These are phyloP conservation scores for Hormaphis cornu DNA, from an alignment of 1,140 invertebrate species.

Conservation along the genomic window DNA sequence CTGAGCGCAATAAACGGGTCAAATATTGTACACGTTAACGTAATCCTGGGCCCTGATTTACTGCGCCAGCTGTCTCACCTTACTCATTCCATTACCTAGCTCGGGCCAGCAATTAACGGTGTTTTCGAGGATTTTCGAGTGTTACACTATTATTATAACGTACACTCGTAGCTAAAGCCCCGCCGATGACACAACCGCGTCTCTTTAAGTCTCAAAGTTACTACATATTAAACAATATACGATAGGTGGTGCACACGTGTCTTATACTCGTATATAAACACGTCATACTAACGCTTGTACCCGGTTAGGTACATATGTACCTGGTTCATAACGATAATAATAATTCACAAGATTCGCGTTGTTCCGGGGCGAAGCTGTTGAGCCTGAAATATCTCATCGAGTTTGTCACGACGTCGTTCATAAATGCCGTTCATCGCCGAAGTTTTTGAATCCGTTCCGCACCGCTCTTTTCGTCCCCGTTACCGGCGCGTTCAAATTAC, in stretches of 20 bases:
- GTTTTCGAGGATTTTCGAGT: slow-evolving; percentile 24
- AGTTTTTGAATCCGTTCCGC: background rate
- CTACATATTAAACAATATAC: too few species aligned
- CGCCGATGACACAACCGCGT: too few species aligned
- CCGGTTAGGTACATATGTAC: background rate
- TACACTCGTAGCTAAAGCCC: too few species aligned
- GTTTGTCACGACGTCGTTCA: slow-evolving; percentile 29
- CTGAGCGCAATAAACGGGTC: background rate
- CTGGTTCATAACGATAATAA: too few species aligned
- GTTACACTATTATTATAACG: too few species aligned
- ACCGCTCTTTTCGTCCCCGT: background rate
- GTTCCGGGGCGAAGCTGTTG: background rate
- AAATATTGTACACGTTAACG: background rate
- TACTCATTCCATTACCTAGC: background rate
- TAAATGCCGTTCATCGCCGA: background rate
- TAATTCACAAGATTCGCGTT: background rate
- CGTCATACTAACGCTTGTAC: background rate
- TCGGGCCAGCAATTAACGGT: slow-evolving; percentile 18
- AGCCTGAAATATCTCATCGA: slow-evolving; percentile 27
- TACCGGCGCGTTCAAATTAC: background rate
- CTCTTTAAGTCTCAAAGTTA: too few species aligned
- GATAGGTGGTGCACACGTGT: background rate
- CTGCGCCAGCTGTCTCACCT: slow-evolving; percentile 1
- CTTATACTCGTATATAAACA: background rate
- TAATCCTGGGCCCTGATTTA: slow-evolving; percentile 25